Percentiles rank a stretch among this genome's conserved stretches.
Evolutionary conservation across 1,140 invertebrate species (phyloP).

Genomic region (Pinna nobilis): DNA sequence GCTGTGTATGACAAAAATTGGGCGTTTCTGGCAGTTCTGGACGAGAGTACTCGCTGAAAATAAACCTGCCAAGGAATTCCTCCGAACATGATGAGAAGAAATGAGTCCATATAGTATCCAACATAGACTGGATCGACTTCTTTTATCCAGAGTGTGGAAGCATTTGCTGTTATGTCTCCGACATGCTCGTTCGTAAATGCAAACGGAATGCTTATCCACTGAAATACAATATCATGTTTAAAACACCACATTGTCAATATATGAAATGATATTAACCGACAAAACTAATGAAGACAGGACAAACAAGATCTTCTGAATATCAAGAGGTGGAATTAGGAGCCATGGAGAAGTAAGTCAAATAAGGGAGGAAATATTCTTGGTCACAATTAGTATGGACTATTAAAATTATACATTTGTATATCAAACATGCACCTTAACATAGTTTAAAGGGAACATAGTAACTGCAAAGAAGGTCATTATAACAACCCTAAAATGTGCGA

Average conservation of each 20-base stretch:
- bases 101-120: conserved; percentile 92
- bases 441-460: no score
- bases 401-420: no score
- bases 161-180: conserved; percentile 85
- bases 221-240: no score
- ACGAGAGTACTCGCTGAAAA: conserved; percentile 97
- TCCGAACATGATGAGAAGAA: conserved; percentile 93
- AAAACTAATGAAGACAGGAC: conserved; percentile 2
- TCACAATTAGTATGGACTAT: no score
- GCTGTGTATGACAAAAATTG: conserved; percentile 96
- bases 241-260: background rate
- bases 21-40: conserved; percentile 92
- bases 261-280: background rate
- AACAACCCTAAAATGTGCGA: no score
- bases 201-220: conserved; percentile 98
- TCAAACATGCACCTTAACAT: no score
- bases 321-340: no score
- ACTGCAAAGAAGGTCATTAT: no score
- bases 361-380: no score
- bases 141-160: conserved; percentile 88
- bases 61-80: conserved; percentile 99
- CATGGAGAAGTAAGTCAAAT: no score
- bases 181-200: conserved; percentile 92
- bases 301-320: background rate
- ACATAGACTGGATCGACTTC: conserved; percentile 83